These are phyloP conservation scores for Lepetodrilus schrolli DNA, from an alignment of 2,888 invertebrate species.

Conservation along the genomic window DNA sequence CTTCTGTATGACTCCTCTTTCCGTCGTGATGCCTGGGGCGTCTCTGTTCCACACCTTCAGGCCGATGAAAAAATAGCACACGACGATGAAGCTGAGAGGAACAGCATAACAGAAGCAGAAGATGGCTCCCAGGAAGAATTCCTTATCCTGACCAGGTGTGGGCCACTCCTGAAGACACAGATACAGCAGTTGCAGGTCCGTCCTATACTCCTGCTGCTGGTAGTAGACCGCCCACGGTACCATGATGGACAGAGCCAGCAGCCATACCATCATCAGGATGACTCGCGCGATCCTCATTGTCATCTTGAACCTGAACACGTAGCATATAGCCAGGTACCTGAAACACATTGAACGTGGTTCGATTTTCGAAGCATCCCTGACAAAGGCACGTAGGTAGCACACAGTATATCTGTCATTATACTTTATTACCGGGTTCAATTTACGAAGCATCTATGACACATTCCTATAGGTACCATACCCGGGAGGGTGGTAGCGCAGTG, in stretches of 20 bases:
- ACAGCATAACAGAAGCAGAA: slow-evolving; percentile 91
- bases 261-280: slow-evolving; percentile 93
- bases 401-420: too few relatives aligned
- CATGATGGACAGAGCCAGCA: slow-evolving; percentile 87
- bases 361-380: too few relatives aligned
- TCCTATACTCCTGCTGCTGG: slow-evolving; percentile 76
- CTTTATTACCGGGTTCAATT: too few relatives aligned
- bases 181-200: slow-evolving; percentile 33
- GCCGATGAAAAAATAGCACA: slow-evolving; percentile 94
- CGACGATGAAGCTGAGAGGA: slow-evolving; percentile 91
- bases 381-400: too few relatives aligned
- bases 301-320: slow-evolving; percentile 92
- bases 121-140: slow-evolving; percentile 92
- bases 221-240: slow-evolving; percentile 94
- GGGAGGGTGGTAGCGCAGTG: too few relatives aligned
- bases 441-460: too few relatives aligned
- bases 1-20: slow-evolving; percentile 79
- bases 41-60: slow-evolving; percentile 90
- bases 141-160: slow-evolving; percentile 84
- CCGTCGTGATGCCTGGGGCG: slow-evolving; percentile 86
- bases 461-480: too few relatives aligned
- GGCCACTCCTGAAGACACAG: slow-evolving; percentile 81
- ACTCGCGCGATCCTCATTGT: slow-evolving; percentile 89
- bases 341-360: slow-evolving; percentile 67
- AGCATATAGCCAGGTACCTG: slow-evolving; percentile 97